Percentiles rank a stretch among this genome's conserved stretches.
Conservation (phyloP, 2,888 invertebrate species). For the Tenthredo scrophulariae region DNA sequence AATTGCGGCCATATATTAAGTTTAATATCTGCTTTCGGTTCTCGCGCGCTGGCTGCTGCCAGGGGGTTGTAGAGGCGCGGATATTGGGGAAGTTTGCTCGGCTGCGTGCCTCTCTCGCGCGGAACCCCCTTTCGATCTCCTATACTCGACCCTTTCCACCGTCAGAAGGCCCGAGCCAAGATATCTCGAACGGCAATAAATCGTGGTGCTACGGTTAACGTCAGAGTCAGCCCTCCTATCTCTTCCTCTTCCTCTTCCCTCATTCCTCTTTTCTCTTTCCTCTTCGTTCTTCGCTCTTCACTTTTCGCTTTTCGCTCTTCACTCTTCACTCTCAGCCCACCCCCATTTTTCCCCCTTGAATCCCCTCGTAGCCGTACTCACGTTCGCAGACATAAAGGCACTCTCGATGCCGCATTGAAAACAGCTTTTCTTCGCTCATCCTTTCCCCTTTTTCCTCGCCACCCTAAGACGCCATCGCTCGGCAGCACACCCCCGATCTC, state of each 20-base stretch:
- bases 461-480: slow-evolving; percentile 23
- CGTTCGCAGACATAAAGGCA: slow-evolving; percentile 54
- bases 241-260: slow-evolving; percentile 62
- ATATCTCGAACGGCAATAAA: slow-evolving; percentile 74
- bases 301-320: not conserved
- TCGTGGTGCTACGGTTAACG: slow-evolving; percentile 73
- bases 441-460: not conserved
- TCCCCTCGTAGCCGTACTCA: slow-evolving; percentile 37
- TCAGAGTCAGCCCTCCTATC: slow-evolving; percentile 71
- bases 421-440: slow-evolving; percentile 56
- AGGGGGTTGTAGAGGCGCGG: slow-evolving; percentile 58
- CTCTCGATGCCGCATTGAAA: slow-evolving; percentile 53
- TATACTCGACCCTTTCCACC: slow-evolving; percentile 43
- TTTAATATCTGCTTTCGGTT: slow-evolving; percentile 73
- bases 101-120: slow-evolving; percentile 59
- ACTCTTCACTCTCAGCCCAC: not conserved
- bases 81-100: slow-evolving; percentile 73
- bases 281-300: not conserved
- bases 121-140: slow-evolving; percentile 56
- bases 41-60: slow-evolving; percentile 61
- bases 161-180: slow-evolving; percentile 58
- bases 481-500: not conserved
- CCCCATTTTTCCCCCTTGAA: slow-evolving; percentile 13
- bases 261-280: not conserved
- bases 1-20: slow-evolving; percentile 76